Evolutionary conservation across 2,888 invertebrate genomes (phyloP).

Genomic region (Coelinius sp.): DNA sequence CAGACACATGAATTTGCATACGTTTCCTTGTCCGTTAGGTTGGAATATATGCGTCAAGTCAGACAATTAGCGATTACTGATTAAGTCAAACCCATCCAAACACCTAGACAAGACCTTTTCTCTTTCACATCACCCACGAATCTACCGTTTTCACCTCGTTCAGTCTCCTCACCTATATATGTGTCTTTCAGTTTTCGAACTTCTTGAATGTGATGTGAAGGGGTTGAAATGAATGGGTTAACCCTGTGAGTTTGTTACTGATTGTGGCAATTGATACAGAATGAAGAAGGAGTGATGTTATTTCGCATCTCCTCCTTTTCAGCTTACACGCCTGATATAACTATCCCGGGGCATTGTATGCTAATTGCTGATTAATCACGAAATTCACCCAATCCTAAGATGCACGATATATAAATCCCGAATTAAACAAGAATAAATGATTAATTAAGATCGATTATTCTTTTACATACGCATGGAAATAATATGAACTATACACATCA

Average conservation of each 20-base stretch:
- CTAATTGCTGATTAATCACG: constrained; percentile 56
- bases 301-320: constrained; percentile 31
- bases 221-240: constrained; percentile 41
- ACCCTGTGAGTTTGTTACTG: constrained; percentile 51
- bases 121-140: neutral
- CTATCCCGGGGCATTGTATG: constrained; percentile 52
- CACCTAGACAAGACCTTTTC: constrained; percentile 33
- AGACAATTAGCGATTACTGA: constrained; percentile 71
- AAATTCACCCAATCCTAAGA: constrained; percentile 38
- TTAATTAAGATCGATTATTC: constrained; percentile 54
- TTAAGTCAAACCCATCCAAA: constrained; percentile 68
- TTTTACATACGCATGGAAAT: neutral
- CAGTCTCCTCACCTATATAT: neutral
- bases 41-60: constrained; percentile 59
- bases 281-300: constrained; percentile 56
- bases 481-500: neutral
- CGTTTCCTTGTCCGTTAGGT: constrained; percentile 67
- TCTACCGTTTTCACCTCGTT: neutral
- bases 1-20: constrained; percentile 63
- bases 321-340: constrained; percentile 38
- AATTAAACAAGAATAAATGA: constrained; percentile 45
- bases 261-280: constrained; percentile 67
- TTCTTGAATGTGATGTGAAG: constrained; percentile 26
- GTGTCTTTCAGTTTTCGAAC: neutral
- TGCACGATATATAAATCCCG: constrained; percentile 28